phyloP scores from a whole-genome alignment of 2,797 vertebrate genomes.

The Dipus sagitta region DNA sequence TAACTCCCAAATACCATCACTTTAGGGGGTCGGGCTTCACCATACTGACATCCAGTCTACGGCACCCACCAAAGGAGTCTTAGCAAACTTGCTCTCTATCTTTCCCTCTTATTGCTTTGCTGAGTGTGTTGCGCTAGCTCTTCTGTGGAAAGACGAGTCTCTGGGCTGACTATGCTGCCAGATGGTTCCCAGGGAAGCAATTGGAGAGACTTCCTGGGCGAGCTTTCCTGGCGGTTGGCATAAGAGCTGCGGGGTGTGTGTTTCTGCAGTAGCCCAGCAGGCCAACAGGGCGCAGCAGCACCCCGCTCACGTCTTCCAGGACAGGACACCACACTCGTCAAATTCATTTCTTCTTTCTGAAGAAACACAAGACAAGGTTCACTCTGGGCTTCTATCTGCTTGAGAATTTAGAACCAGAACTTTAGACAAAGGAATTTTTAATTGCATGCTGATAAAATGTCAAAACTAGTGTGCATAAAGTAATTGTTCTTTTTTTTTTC shows the following conservation, averaged over 20 bases:
- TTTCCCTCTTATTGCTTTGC: neutral
- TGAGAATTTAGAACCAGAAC: constrained; percentile 52
- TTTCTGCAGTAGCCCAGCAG: constrained; percentile 76
- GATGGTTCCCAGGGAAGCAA: neutral
- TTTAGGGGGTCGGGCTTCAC: neutral
- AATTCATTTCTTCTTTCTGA: constrained; percentile 64
- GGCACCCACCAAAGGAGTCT: neutral
- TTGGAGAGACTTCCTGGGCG: neutral
- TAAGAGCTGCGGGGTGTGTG: neutral
- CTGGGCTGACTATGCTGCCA: neutral
- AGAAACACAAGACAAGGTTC: constrained; percentile 63
- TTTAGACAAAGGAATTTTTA: constrained; percentile 74
- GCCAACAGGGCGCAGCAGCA: constrained; percentile 87
- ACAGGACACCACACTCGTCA: neutral
- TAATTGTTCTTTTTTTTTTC: neutral
- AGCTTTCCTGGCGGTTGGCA: neutral
- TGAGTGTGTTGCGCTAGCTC: neutral
- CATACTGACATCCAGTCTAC: neutral
- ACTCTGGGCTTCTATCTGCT: constrained; percentile 50
- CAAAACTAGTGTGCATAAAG: constrained; percentile 43
- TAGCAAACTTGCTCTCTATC: neutral
- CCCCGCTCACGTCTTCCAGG: constrained; percentile 6
- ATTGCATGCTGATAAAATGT: constrained; percentile 52
- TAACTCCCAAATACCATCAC: neutral
- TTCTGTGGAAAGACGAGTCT: constrained; percentile 20